Base-by-base conservation (phyloP, 35 echinoderm and acorn worm species). In the Lytechinus pictus region DNA sequence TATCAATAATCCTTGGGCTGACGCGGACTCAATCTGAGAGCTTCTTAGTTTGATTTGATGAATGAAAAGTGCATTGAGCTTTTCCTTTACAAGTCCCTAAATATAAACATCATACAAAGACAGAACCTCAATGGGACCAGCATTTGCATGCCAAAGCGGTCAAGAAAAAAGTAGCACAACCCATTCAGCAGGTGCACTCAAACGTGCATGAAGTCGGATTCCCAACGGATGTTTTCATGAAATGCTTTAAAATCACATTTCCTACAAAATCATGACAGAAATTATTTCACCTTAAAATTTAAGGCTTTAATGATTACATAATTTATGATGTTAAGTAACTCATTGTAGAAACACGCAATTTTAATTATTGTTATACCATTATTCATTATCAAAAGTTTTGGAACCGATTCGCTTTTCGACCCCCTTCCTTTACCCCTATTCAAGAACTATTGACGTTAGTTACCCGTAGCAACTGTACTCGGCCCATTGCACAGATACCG, bases 91-190 rank as follows among this genome's bases (percentile, higher is more conserved):
- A 71, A 9, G 61, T 71, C 61, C 14, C 61, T 71, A 71, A 71
- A 71, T 71, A 71, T 71, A 71, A 71, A 71, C 24, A 71, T 21
- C 24, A 19, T 21, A 71, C 61, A 71, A 71, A 66, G 24, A 71
- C 10, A 14, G 61, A 71, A 13, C 61, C 61, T 71, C 61, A 66
- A 14, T 66, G 10, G 61, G 61, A 24, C 13, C 61, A 71, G 61
- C 16, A 79, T 79, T 79, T 79, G 66, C 66, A 79, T 79, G 66
- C 66, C 66, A 79, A 79, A 79, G 66, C 66, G 66, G 66, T 79
- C 66, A 79, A 71, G 5, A 71, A 21, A 71, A 71, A 21, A 79
- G 16, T 0, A 58, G 13, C 9, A 58, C 56, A 9, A 58, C 14
- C 66, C n/a, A 79, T 79, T 79, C 66, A 79, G 16, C 66, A 24